A percentile compares a stretch with the other conserved stretches of the same genome.
phyloP scores from a whole-genome alignment of 2,888 invertebrate genomes.

The Drosophila kuntzei region DNA sequence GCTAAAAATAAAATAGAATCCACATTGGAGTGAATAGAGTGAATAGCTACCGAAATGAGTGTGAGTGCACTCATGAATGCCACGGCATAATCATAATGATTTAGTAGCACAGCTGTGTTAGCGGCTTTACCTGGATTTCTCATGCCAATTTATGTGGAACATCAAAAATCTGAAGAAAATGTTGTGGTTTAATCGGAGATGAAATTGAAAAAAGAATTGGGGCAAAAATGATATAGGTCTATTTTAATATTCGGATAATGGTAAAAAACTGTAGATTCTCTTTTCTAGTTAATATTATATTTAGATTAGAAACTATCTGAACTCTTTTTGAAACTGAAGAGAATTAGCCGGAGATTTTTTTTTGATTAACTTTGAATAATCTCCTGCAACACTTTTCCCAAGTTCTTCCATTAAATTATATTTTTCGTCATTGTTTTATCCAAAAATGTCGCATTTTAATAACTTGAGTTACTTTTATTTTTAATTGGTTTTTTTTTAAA shows the following conservation, averaged over 20 bases:
- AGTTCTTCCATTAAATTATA: too few species aligned
- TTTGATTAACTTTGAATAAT: neutral
- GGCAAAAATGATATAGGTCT: neutral
- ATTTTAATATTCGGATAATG: neutral
- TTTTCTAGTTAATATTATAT: neutral
- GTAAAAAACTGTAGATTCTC: neutral
- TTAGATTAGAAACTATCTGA: neutral
- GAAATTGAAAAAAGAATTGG: neutral
- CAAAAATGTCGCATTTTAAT: too few species aligned
- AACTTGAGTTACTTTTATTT: too few species aligned
- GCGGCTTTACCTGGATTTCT: slow-evolving; percentile 28
- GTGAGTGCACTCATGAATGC: slow-evolving; percentile 28
- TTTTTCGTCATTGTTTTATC: too few species aligned
- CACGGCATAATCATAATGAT: slow-evolving; percentile 74
- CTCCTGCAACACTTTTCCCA: neutral
- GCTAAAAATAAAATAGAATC: slow-evolving; percentile 48
- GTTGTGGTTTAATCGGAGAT: slow-evolving; percentile 21
- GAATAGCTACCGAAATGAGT: neutral
- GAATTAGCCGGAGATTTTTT: neutral
- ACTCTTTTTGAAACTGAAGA: neutral
- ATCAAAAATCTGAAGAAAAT: slow-evolving; percentile 1
- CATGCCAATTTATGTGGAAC: slow-evolving; percentile 48
- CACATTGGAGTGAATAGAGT: slow-evolving; percentile 9
- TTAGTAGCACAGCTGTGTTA: slow-evolving; percentile 73
- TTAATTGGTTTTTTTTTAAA: too few species aligned